phyloP scores from a whole-genome alignment of 30 jellyfish, hydroid and myxozoan species.

The Cassiopea andromeda region DNA sequence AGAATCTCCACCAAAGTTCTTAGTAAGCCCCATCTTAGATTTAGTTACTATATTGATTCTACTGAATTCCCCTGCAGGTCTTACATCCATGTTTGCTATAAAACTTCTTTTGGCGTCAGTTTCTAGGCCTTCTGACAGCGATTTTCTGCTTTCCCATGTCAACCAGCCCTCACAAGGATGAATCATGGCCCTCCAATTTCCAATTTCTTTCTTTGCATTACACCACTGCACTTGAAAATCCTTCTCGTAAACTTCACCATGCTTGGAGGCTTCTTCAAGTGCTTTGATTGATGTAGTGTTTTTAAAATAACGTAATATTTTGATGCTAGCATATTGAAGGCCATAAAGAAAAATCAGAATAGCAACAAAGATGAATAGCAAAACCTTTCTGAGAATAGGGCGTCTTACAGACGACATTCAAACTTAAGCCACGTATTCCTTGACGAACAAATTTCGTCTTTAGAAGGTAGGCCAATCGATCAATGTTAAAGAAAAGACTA shows the following conservation, averaged over 20 bases:
- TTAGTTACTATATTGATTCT: conserved; percentile 14
- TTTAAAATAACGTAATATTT: not conserved
- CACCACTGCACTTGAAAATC: conserved; percentile 55
- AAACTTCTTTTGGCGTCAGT: conserved; percentile 52
- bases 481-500: not conserved
- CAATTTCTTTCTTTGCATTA: conserved; percentile 1
- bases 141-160: conserved; percentile 23
- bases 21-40: conserved; percentile 21
- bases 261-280: not conserved
- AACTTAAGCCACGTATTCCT: not conserved
- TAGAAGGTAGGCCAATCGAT: not conserved
- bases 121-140: not conserved
- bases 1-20: conserved; percentile 65
- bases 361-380: not conserved
- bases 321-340: conserved; percentile 10
- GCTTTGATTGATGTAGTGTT: no score
- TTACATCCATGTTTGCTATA: conserved; percentile 18
- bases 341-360: not conserved
- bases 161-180: conserved; percentile 24
- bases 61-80: conserved; percentile 66
- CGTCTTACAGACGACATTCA: not conserved
- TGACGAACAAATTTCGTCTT: not conserved
- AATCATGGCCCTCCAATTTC: conserved; percentile 57
- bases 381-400: not conserved
- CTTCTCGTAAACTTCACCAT: not conserved